Evolutionary conservation across 1,140 invertebrate genomes (phyloP).

Genomic region (Amphibalanus amphitrite): DNA sequence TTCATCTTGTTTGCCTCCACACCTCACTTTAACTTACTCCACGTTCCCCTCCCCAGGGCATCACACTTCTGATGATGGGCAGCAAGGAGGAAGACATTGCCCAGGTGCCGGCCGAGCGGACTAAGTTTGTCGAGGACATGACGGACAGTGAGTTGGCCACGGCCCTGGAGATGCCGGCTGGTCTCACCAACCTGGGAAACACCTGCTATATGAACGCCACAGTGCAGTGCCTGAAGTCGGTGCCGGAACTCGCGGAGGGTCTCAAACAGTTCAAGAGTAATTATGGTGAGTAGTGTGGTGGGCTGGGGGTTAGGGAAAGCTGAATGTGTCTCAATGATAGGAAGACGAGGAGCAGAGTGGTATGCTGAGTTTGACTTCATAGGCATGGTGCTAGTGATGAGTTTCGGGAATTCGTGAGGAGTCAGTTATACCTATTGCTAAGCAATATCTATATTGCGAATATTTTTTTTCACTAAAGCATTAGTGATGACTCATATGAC

Average conservation of each 20-base stretch:
- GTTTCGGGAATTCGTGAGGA: no score
- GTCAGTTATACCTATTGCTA: no score
- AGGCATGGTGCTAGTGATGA: no score
- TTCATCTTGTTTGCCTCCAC: no score
- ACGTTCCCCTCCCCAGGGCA: conserved; percentile 19
- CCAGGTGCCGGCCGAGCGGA: conserved; percentile 56
- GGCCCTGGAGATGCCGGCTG: conserved; percentile 48
- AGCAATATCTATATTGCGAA: no score
- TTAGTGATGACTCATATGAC: no score
- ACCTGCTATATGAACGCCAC: conserved; percentile 99
- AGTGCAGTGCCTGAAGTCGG: conserved; percentile 86
- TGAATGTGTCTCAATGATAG: no score
- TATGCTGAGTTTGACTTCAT: no score
- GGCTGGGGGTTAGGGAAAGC: no score
- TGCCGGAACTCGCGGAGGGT: conserved; percentile 54
- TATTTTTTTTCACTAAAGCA: no score
- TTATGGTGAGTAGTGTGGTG: neutral
- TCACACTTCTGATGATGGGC: conserved; percentile 79
- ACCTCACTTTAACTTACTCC: no score
- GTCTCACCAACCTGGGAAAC: conserved; percentile 83
- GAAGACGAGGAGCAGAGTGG: no score
- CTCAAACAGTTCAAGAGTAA: neutral
- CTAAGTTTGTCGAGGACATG: conserved; percentile 91
- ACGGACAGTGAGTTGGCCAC: conserved; percentile 75
- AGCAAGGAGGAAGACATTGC: conserved; percentile 83